Conservation (phyloP, 2,797 vertebrate genomes). For the Diplodus sargus region DNA sequence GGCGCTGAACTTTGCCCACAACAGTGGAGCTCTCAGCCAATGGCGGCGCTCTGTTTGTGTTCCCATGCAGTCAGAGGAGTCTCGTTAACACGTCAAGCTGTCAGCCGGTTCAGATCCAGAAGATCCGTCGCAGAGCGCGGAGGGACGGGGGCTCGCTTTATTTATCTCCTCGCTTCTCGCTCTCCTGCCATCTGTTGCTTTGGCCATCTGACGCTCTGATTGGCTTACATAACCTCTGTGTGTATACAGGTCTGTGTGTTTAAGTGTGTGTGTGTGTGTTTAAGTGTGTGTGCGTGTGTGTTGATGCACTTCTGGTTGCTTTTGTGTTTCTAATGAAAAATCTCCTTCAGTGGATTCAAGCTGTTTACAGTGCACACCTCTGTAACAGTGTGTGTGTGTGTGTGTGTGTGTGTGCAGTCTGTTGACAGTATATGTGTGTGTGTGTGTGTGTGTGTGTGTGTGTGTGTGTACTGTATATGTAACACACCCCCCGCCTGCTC, state of each 20-base stretch:
- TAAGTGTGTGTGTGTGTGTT: slow-evolving; percentile 3
- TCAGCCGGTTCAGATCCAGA: slow-evolving; percentile 9
- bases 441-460: slow-evolving; percentile 22
- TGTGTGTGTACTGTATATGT: slow-evolving; percentile 22
- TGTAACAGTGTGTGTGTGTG: slow-evolving; percentile 23
- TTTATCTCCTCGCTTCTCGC: slow-evolving; percentile 7
- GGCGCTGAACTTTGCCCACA: slow-evolving; percentile 73
- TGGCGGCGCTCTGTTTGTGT: slow-evolving; percentile 35
- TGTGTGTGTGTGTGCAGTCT: slow-evolving; percentile 25
- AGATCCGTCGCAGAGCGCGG: background rate
- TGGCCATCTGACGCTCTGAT: background rate
- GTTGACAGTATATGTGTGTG: slow-evolving; percentile 2
- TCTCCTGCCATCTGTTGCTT: slow-evolving; percentile 33
- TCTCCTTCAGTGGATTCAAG: slow-evolving; percentile 10
- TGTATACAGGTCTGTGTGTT: slow-evolving; percentile 13
- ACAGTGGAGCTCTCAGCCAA: slow-evolving; percentile 37
- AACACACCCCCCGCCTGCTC: slow-evolving; percentile 24
- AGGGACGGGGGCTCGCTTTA: slow-evolving; percentile 7
- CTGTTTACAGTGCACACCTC: slow-evolving; percentile 12
- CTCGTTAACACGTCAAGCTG: slow-evolving; percentile 49
- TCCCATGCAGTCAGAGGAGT: slow-evolving; percentile 10
- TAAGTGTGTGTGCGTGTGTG: slow-evolving; percentile 4
- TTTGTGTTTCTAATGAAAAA: slow-evolving; percentile 11
- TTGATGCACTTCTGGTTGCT: background rate
- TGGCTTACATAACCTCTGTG: slow-evolving; percentile 36